Conservation (phyloP, 2,888 invertebrate species). For the Cantharis nigra region DNA sequence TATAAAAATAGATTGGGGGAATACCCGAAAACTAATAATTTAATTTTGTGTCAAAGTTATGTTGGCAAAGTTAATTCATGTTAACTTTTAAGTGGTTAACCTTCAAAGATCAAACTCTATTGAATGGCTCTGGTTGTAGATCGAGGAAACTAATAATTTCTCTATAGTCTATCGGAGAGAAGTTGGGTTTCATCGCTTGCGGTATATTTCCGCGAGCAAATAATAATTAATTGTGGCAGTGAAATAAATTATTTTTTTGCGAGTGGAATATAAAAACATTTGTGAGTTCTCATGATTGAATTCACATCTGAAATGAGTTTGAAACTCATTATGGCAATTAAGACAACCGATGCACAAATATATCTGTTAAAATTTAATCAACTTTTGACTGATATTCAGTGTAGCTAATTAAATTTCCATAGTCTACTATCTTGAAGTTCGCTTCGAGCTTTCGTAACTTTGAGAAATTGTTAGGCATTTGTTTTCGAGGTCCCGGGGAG, state of each 20-base stretch:
- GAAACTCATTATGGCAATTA: constrained; percentile 32
- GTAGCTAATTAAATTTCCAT: constrained; percentile 48
- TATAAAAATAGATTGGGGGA: neutral
- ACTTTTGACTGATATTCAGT: constrained; percentile 47
- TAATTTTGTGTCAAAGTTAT: neutral
- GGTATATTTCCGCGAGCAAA: neutral
- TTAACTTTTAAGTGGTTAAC: neutral
- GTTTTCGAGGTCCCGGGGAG: constrained; percentile 35
- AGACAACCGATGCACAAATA: constrained; percentile 39
- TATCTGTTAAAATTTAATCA: constrained; percentile 48
- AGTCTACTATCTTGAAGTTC: constrained; percentile 36
- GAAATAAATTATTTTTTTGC: too few relatives aligned
- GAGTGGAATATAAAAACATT: neutral
- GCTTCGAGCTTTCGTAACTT: constrained; percentile 33
- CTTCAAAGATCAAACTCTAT: neutral
- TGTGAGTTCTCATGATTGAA: constrained; percentile 1
- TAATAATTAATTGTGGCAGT: neutral
- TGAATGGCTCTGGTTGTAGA: neutral
- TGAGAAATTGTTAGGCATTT: constrained; percentile 47
- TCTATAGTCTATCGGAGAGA: neutral
- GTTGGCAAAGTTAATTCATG: neutral
- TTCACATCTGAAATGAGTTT: constrained; percentile 10
- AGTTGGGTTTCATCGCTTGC: too few relatives aligned
- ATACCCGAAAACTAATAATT: neutral
- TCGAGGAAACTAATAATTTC: neutral